Percentiles rank a stretch among this genome's conserved stretches.
These are phyloP conservation scores for Penaeus vannamei DNA, from an alignment of 1,140 invertebrate species.

Conservation along the genomic window DNA sequence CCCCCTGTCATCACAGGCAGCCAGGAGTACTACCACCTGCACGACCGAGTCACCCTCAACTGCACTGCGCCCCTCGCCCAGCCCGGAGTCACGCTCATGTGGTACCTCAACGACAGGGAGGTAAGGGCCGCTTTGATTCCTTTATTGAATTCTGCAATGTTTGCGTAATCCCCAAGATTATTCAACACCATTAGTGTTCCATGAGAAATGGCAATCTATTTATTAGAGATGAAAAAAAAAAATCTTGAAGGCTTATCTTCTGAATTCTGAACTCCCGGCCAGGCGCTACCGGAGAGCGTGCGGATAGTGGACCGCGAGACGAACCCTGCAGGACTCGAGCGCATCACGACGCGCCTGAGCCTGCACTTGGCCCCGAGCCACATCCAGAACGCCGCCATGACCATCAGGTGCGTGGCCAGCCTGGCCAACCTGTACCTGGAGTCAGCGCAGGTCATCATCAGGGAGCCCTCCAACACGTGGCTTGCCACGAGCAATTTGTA, in stretches of 20 bases:
- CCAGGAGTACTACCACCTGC: constrained; percentile 51
- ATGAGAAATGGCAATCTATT: not conserved
- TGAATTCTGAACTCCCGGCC: not conserved
- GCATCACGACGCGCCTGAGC: constrained; percentile 19
- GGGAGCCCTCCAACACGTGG: constrained; percentile 61
- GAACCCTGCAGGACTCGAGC: constrained; percentile 56
- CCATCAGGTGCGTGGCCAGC: constrained; percentile 46
- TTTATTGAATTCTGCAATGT: not conserved
- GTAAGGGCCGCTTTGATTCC: not conserved
- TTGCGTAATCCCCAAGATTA: not conserved
- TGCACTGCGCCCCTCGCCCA: constrained; percentile 40
- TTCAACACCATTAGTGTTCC: no score
- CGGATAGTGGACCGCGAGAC: constrained; percentile 21
- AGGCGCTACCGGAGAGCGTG: constrained; percentile 8
- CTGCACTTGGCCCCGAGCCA: constrained; percentile 43
- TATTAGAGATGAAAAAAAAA: not conserved
- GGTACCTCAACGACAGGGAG: constrained; percentile 44
- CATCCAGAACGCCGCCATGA: constrained; percentile 48
- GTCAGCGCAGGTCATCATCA: constrained; percentile 50
- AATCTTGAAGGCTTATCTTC: not conserved
- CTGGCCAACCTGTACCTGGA: constrained; percentile 58
- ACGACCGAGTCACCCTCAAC: constrained; percentile 51
- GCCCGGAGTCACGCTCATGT: constrained; percentile 37
- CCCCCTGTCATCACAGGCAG: constrained; percentile 51
- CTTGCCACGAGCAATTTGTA: constrained; percentile 60